Conservation (phyloP, 2,113 vertebrate species). For the Prietella phreatophila region DNA sequence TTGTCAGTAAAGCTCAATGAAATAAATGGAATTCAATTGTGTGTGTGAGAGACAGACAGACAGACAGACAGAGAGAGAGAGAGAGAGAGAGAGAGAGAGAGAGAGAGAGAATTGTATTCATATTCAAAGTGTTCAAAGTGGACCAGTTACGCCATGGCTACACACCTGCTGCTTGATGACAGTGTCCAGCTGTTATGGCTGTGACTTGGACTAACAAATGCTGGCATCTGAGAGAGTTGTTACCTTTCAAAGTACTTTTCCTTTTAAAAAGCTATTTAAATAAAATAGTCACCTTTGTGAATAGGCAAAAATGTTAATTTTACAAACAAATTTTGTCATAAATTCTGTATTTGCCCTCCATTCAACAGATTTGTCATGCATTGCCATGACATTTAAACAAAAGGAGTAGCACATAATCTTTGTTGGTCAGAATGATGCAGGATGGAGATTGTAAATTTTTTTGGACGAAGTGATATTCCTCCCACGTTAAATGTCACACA, state of each 20-base stretch:
- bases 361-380: not conserved
- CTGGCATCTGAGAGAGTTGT: not conserved
- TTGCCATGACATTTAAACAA: not conserved
- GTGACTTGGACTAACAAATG: not conserved
- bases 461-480: not conserved
- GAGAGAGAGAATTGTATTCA: not conserved
- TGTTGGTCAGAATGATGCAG: not conserved
- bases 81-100: not conserved
- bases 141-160: not conserved
- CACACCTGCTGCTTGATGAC: conserved; percentile 34
- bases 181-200: conserved; percentile 32
- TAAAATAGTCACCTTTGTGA: not conserved
- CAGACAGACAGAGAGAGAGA: not conserved
- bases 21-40: not conserved
- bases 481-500: not conserved
- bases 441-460: not conserved
- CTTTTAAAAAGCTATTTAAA: not conserved
- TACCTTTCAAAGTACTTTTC: conserved; percentile 3
- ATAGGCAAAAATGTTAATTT: not conserved
- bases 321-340: not conserved
- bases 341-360: not conserved
- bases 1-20: not conserved
- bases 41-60: not conserved
- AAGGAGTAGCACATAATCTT: not conserved
- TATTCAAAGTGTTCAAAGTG: not conserved